Conservation (phyloP, 2,888 invertebrate genomes). For the Parnassius glacialis region DNA sequence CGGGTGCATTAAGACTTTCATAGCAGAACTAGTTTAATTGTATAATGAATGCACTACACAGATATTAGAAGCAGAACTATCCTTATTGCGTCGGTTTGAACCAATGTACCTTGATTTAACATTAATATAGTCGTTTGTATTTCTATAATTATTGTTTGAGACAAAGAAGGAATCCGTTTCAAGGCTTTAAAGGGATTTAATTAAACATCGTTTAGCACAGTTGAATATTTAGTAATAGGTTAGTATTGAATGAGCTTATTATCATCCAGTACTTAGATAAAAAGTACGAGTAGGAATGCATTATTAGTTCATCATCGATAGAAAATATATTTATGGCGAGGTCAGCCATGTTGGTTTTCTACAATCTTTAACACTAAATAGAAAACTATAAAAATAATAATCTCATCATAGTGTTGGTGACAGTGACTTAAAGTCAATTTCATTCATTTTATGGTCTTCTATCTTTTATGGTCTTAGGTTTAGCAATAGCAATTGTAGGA, state of each 20-base stretch:
- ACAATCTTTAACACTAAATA: too few relatives aligned
- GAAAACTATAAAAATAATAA: too few relatives aligned
- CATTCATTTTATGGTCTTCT: too few relatives aligned
- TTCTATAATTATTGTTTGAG: constrained; percentile 18
- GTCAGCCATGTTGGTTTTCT: too few relatives aligned
- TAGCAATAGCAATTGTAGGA: too few relatives aligned
- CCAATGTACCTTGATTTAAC: constrained; percentile 21
- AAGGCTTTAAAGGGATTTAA: constrained; percentile 16
- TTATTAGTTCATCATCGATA: too few relatives aligned
- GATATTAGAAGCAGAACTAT: constrained; percentile 5
- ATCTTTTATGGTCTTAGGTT: too few relatives aligned
- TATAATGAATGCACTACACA: constrained; percentile 23
- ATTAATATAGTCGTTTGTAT: constrained; percentile 19
- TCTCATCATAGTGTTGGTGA: too few relatives aligned
- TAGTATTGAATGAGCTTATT: constrained; percentile 7
- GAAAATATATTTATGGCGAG: too few relatives aligned
- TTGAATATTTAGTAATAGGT: constrained; percentile 63
- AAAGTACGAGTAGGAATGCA: constrained; percentile 45
- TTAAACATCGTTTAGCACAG: constrained; percentile 28
- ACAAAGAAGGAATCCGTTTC: constrained; percentile 24
- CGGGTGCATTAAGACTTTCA: constrained; percentile 19
- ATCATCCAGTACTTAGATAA: constrained; percentile 37
- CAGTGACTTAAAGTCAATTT: too few relatives aligned
- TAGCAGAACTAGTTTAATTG: constrained; percentile 24
- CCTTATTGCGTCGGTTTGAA: constrained; percentile 22